These are phyloP conservation scores for Mormoops blainvillei DNA, from an alignment of 2,113 vertebrate genomes.

Conservation along the genomic window DNA sequence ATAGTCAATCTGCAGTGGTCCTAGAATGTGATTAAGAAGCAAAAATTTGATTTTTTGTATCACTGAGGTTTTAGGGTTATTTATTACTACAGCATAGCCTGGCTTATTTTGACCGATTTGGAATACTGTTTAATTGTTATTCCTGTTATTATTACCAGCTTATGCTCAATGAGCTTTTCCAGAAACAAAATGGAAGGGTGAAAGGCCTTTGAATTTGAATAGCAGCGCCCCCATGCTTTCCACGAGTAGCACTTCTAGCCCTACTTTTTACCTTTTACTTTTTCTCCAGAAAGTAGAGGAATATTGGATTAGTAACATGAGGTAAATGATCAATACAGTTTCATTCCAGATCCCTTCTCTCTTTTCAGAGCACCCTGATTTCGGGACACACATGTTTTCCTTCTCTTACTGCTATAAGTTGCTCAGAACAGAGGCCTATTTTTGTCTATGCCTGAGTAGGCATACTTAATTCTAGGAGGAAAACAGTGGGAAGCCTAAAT, in stretches of 20 bases:
- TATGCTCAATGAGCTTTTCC: not conserved
- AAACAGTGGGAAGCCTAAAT: not conserved
- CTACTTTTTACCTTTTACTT: not conserved
- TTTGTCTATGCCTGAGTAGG: not conserved
- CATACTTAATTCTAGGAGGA: not conserved
- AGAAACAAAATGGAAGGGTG: not conserved
- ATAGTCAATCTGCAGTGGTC: not conserved
- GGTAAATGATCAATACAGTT: not conserved
- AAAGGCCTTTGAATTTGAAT: not conserved
- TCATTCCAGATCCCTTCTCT: not conserved
- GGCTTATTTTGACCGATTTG: not conserved
- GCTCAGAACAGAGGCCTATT: not conserved
- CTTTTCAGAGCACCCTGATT: not conserved
- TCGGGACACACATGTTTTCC: not conserved
- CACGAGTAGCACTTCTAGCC: not conserved
- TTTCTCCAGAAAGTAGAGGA: not conserved
- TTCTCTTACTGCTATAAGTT: not conserved
- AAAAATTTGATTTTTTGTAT: not conserved
- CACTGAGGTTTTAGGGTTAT: not conserved
- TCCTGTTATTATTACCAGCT: not conserved
- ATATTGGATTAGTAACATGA: not conserved
- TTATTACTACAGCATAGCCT: not conserved
- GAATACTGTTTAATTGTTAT: not conserved
- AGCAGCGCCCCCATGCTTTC: not conserved
- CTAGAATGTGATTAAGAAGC: not conserved